Percentiles rank a stretch among this genome's conserved stretches.
Conservation (phyloP, 2,797 vertebrate species). For the Psittacula derbiana region DNA sequence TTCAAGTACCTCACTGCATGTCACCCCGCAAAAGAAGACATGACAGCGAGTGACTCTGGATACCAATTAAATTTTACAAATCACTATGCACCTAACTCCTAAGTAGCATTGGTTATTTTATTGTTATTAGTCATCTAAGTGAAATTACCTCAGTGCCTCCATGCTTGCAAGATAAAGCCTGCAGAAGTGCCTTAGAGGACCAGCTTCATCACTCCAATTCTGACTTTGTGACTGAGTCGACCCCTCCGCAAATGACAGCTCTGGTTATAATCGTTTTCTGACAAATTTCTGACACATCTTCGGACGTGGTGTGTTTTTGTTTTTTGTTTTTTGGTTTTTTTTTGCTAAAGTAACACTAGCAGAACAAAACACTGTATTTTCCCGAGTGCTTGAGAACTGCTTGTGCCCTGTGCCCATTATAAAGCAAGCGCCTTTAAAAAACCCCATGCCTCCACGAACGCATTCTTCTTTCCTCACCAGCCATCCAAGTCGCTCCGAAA, state of each 20-base stretch:
- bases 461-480: not conserved
- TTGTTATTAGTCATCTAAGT: not conserved
- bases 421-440: not conserved
- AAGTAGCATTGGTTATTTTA: not conserved
- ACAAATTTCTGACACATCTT: not conserved
- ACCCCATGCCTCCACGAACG: not conserved
- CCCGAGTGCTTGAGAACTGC: not conserved
- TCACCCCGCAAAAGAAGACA: not conserved
- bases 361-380: not conserved
- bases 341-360: not conserved
- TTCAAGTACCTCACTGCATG: not conserved
- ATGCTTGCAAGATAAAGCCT: not conserved
- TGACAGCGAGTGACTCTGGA: not conserved
- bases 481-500: not conserved
- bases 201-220: not conserved
- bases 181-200: not conserved
- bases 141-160: not conserved
- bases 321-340: too few species aligned
- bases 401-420: fast-evolving
- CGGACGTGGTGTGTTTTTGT: too few species aligned
- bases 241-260: not conserved
- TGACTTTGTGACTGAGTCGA: not conserved
- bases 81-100: not conserved
- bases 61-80: not conserved
- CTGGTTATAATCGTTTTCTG: not conserved